Evolutionary conservation across 2,797 vertebrate species (phyloP), one percentile per base, ranked within the genome.

Genomic region (Poliocrania exsul): DNA sequence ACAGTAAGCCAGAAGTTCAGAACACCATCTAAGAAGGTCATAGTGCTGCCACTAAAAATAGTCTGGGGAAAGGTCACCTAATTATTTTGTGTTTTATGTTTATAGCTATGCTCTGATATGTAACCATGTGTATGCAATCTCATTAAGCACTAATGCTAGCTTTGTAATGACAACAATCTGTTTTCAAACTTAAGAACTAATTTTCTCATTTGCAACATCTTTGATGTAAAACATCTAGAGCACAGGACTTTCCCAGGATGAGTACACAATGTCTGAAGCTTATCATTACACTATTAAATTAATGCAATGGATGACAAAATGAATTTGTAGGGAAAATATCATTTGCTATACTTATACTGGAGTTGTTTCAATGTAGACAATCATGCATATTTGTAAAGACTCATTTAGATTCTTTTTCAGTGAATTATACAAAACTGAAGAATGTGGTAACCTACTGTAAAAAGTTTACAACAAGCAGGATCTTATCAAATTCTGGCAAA

Each of bases 91-190:
- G n/a, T 31, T 95, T 96, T 95, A 81, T 90, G 67, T 94, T 82
- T 95, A 85, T 92, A 93, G 84, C 74, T 88, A 26, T 92, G 72
- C 57, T 97, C 67, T 96, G 69, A 75, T 94, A 95, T 60, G 62
- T 91, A 95, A 74, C 64, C 37, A 67, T 81, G 47, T 75, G 33
- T 67, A 90, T 73, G 70, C 79, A 93, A 74, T 85, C 81, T 96
- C 97, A 97, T 98, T 96, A 98, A 89, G 69, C 29, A 33, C 69
- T 88, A 71, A 93, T 81, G 38, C 44, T 90, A 77, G 42, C 84
- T 97, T 95, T 96, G 67, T 96, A 96, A 96, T 94, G 83, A 96
- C 97, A 98, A 93, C 85, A 95, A 96, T 96, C 57, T 19, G 95
- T 97, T 98, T 97, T 97, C 49, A 74, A 94, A 91, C 47, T 88